Evolutionary conservation across 2,113 vertebrate genomes (phyloP).

Genomic region (Pseudorhombus dupliciocellatus): DNA sequence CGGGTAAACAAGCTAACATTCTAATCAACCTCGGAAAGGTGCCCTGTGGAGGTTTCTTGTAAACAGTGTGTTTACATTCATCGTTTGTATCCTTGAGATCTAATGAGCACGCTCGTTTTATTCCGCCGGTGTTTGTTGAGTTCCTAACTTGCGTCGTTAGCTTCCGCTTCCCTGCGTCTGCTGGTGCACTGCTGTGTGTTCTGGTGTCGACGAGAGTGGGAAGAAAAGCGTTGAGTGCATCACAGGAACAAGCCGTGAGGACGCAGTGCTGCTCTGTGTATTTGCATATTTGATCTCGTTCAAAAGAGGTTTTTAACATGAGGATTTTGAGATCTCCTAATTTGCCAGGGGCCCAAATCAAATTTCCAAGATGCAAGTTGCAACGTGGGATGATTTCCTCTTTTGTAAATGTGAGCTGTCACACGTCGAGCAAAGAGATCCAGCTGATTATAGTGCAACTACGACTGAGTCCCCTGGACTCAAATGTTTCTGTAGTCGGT

Average conservation of each 20-base stretch:
- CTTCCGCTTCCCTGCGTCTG: neutral
- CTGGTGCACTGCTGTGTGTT: neutral
- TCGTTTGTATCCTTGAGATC: constrained; percentile 3
- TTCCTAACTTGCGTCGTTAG: neutral
- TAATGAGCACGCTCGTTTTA: neutral
- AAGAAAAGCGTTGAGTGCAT: neutral
- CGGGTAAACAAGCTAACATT: neutral
- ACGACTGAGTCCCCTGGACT: too few species aligned
- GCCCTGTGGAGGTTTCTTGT: neutral
- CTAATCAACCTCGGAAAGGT: neutral
- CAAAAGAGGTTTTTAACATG: neutral
- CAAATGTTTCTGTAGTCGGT: too few species aligned
- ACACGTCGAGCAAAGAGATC: too few species aligned
- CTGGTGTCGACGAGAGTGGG: neutral
- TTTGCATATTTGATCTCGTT: too few species aligned
- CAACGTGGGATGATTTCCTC: neutral
- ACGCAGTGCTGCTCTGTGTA: neutral
- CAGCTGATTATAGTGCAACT: too few species aligned
- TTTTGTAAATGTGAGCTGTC: neutral
- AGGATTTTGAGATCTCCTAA: neutral
- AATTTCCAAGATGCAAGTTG: neutral
- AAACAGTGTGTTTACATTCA: constrained; percentile 37
- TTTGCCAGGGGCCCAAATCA: neutral
- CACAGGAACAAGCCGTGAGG: too few species aligned
- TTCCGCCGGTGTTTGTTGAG: neutral